Evolutionary conservation across 1,140 invertebrate species (phyloP).

Genomic region (Epicauta chinensis): DNA sequence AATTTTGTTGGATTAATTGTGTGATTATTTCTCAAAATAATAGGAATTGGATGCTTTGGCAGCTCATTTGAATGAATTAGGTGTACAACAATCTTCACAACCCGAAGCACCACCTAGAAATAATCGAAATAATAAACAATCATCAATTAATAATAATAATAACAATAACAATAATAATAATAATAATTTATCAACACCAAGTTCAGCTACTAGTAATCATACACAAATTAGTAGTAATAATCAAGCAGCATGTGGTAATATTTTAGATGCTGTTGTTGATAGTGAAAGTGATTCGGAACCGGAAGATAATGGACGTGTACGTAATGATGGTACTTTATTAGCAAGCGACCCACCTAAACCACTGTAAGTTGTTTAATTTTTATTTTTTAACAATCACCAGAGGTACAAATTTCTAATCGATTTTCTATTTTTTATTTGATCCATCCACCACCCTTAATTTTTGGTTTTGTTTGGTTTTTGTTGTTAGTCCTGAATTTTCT

Average conservation of each 20-base stretch:
- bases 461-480: conserved; percentile 39
- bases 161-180: no score
- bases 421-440: not conserved
- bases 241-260: conserved; percentile 32
- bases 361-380: conserved; percentile 63
- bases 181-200: conserved; percentile 31
- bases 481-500: conserved; percentile 75
- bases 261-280: conserved; percentile 55
- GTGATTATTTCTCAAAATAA: not conserved
- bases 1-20: conserved; percentile 10
- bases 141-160: conserved; percentile 36
- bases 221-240: conserved; percentile 25
- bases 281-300: conserved; percentile 61
- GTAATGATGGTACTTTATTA: conserved; percentile 88
- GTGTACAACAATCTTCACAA: conserved; percentile 55
- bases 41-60: conserved; percentile 90
- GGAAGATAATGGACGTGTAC: conserved; percentile 58
- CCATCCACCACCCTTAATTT: not conserved
- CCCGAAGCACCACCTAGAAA: conserved; percentile 52
- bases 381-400: not conserved
- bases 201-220: conserved; percentile 28
- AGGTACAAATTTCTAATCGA: not conserved
- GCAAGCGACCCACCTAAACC: conserved; percentile 95
- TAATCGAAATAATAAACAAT: conserved; percentile 42
- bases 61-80: conserved; percentile 88